Conservation (phyloP, 1,140 invertebrate genomes). For the Drosophila subpulchrella region DNA sequence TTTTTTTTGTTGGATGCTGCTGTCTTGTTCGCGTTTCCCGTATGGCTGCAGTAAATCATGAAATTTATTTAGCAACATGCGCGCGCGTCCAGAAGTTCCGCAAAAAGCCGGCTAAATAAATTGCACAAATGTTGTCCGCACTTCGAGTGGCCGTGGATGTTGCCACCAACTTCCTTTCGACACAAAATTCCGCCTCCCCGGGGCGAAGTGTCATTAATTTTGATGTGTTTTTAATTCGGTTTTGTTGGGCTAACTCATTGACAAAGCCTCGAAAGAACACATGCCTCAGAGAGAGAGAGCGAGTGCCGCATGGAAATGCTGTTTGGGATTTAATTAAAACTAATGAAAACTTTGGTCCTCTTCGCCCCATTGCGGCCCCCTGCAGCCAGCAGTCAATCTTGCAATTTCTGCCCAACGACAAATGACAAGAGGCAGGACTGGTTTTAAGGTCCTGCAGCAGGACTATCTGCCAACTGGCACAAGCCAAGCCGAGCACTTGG, state of each 20-base stretch:
- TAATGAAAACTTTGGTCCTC: slow-evolving; percentile 69
- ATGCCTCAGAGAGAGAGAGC: slow-evolving; percentile 2
- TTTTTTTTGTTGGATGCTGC: background rate
- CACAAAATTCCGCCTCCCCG: background rate
- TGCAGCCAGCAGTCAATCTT: slow-evolving; percentile 62
- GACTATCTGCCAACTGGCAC: slow-evolving; percentile 41
- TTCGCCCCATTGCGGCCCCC: background rate
- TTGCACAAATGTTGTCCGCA: slow-evolving; percentile 61
- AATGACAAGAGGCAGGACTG: slow-evolving; percentile 40
- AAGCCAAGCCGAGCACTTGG: slow-evolving; percentile 48
- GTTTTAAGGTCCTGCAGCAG: slow-evolving; percentile 27
- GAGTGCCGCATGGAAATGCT: slow-evolving; percentile 47
- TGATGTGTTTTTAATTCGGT: slow-evolving; percentile 75
- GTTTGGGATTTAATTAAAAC: slow-evolving; percentile 81
- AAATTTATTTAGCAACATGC: slow-evolving; percentile 69
- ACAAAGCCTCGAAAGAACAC: slow-evolving; percentile 65
- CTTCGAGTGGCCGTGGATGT: slow-evolving; percentile 52
- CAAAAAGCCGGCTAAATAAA: slow-evolving; percentile 60
- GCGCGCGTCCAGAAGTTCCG: slow-evolving; percentile 21
- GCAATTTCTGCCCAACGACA: slow-evolving; percentile 62
- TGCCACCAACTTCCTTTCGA: slow-evolving; percentile 15
- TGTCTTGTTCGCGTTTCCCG: slow-evolving; percentile 43
- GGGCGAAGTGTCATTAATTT: slow-evolving; percentile 65
- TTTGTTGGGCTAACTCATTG: slow-evolving; percentile 71
- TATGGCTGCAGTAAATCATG: slow-evolving; percentile 71